Evolutionary conservation across 2,797 vertebrate species (phyloP).

Genomic region (Silurus lanzhouensis): DNA sequence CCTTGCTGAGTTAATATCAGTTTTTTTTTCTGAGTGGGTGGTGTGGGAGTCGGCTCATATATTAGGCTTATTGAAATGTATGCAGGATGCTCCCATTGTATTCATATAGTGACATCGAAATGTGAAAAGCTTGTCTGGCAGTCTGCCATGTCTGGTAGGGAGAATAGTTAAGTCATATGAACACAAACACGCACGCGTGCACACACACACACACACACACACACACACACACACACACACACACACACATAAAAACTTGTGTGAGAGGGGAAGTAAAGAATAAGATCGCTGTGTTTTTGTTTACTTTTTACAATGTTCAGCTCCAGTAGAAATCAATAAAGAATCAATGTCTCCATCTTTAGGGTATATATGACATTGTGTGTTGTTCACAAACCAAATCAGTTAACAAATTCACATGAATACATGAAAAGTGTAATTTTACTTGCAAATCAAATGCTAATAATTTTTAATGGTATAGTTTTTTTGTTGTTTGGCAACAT

Average conservation of each 20-base stretch:
- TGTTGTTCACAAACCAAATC: no score
- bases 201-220: constrained; percentile 1
- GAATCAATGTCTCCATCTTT: neutral
- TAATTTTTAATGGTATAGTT: no score
- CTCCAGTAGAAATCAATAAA: neutral
- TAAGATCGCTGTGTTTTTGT: constrained; percentile 44
- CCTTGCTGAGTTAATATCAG: constrained; percentile 31
- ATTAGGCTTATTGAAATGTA: constrained; percentile 43
- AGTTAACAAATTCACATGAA: neutral
- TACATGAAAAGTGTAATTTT: neutral
- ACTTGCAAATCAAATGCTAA: neutral
- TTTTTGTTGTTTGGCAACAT: neutral
- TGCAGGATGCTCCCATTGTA: constrained; percentile 16
- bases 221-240: no score
- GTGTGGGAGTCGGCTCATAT: constrained; percentile 33
- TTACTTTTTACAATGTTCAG: constrained; percentile 25
- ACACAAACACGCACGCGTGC: neutral
- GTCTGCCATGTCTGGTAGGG: constrained; percentile 33
- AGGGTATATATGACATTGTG: neutral
- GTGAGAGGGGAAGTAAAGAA: constrained; percentile 57
- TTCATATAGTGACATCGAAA: constrained; percentile 42
- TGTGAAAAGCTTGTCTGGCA: constrained; percentile 38
- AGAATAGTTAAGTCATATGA: constrained; percentile 29
- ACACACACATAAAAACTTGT: no score
- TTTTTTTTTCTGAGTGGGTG: constrained; percentile 22